Conservation (phyloP, 2,797 vertebrate genomes). For the Neosilurus mollespiculum region DNA sequence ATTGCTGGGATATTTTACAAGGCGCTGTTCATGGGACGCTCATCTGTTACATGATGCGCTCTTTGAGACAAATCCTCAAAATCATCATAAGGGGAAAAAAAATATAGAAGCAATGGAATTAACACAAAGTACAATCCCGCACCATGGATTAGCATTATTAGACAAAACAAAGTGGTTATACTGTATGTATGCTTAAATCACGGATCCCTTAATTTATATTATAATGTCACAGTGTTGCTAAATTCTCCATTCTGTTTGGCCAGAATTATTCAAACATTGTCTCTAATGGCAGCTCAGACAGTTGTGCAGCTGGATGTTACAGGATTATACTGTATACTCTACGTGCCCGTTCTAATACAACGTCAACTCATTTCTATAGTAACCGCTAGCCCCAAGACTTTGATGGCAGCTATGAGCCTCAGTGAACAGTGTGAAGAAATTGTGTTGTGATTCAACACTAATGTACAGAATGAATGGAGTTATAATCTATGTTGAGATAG, state of each 20-base stretch:
- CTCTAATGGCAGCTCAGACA: neutral
- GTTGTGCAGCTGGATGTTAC: neutral
- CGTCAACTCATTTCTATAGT: neutral
- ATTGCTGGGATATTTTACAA: conserved; percentile 50
- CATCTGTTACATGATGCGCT: neutral
- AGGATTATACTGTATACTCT: neutral
- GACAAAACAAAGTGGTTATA: no score
- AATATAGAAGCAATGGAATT: neutral
- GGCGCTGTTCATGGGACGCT: conserved; percentile 42
- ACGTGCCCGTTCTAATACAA: neutral
- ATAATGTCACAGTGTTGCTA: neutral
- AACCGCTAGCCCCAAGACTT: neutral
- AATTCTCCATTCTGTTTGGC: neutral
- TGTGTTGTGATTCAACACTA: neutral
- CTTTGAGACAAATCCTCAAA: neutral
- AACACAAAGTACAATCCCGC: neutral
- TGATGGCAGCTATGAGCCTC: neutral
- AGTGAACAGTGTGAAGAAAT: neutral
- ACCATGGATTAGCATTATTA: neutral
- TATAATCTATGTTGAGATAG: neutral
- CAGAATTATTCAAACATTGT: neutral
- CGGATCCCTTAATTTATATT: conserved; percentile 1
- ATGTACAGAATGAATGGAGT: neutral
- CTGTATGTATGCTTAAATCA: neutral
- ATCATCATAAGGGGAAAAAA: neutral